phyloP scores from a whole-genome alignment of 2,797 vertebrate genomes.

The Florisuga fusca region DNA sequence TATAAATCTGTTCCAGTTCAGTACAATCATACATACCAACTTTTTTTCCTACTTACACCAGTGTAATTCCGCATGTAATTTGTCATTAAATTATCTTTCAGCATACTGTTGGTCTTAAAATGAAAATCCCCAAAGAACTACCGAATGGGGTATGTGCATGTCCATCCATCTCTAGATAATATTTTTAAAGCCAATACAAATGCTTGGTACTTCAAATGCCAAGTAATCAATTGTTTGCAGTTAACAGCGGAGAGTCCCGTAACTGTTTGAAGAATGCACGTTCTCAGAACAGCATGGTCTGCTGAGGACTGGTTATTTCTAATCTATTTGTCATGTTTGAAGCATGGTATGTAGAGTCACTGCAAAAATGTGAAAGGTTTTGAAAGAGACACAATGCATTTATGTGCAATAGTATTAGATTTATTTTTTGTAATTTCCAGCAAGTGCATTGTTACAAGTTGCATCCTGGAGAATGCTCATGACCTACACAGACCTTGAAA shows the following conservation, averaged over 20 bases:
- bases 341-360: neutral
- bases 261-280: neutral
- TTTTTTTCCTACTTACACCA: neutral
- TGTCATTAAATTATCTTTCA: neutral
- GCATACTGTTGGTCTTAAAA: neutral
- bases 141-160: neutral
- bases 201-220: neutral
- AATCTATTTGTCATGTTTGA: neutral
- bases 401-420: neutral
- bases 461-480: neutral
- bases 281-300: neutral
- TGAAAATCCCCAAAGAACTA: neutral
- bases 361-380: neutral
- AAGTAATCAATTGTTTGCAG: neutral
- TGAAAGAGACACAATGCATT: neutral
- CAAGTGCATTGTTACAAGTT: neutral
- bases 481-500: conserved; percentile 34
- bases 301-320: neutral
- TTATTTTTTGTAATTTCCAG: neutral
- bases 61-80: neutral
- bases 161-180: neutral
- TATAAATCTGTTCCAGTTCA: neutral
- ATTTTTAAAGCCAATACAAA: neutral
- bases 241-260: neutral
- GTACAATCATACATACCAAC: neutral